phyloP scores from a whole-genome alignment of 2,888 invertebrate genomes.

The Chaitophorus viminalis region DNA sequence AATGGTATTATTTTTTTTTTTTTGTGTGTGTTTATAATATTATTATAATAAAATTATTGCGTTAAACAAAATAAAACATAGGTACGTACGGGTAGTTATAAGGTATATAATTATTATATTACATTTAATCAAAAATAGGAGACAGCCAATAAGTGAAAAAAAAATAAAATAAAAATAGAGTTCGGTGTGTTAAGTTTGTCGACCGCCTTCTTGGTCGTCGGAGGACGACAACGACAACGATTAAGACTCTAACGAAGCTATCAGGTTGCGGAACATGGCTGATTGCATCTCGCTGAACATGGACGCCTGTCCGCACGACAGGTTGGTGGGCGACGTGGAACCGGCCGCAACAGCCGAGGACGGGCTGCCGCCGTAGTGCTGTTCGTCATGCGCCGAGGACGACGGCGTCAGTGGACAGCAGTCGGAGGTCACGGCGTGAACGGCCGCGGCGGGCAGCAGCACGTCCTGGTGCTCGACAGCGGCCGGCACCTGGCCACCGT shows the following conservation, averaged over 20 bases:
- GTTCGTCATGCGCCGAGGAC: slow-evolving; percentile 65
- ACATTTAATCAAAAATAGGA: slow-evolving; percentile 23
- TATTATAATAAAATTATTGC: not conserved
- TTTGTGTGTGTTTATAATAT: not conserved
- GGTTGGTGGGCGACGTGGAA: slow-evolving; percentile 67
- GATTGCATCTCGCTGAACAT: slow-evolving; percentile 74
- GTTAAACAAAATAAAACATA: not conserved
- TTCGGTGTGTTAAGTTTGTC: slow-evolving; percentile 5
- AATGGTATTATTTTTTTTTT: not conserved
- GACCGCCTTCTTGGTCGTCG: slow-evolving; percentile 3
- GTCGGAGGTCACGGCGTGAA: not conserved
- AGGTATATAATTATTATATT: too few relatives aligned
- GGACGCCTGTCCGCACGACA: slow-evolving; percentile 74
- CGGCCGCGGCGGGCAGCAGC: slow-evolving; percentile 1
- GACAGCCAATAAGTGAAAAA: slow-evolving; percentile 49
- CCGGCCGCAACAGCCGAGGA: slow-evolving; percentile 70
- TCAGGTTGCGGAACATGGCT: slow-evolving; percentile 73
- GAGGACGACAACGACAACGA: slow-evolving; percentile 47
- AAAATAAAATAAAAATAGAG: not conserved
- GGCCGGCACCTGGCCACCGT: slow-evolving; percentile 55
- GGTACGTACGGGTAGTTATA: not conserved
- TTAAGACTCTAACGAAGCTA: slow-evolving; percentile 73
- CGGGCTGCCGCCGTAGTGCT: slow-evolving; percentile 73
- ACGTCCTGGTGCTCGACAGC: slow-evolving; percentile 58
- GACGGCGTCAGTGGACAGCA: slow-evolving; percentile 28